Percentiles rank a stretch among this genome's conserved stretches.
These are phyloP conservation scores for Ypsolopha sequella DNA, from an alignment of 2,888 invertebrate genomes.

Conservation along the genomic window DNA sequence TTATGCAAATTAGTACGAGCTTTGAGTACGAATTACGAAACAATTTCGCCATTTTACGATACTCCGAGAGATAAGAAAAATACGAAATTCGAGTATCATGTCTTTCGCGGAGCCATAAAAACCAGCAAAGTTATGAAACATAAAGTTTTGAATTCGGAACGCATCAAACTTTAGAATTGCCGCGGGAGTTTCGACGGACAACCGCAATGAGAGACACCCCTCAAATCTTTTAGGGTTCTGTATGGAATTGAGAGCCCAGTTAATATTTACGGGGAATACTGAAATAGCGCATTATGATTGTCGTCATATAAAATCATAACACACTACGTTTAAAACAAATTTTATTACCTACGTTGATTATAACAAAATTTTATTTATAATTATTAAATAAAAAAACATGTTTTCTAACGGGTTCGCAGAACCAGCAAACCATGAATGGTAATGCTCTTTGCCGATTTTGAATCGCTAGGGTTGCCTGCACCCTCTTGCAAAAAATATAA, in stretches of 20 bases:
- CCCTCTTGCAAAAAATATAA: slow-evolving; percentile 44
- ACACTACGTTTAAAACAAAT: too few species aligned
- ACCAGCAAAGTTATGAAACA: background rate
- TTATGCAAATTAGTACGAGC: too few species aligned
- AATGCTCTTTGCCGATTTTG: background rate
- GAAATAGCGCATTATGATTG: too few species aligned
- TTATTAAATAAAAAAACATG: too few species aligned
- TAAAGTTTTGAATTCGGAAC: background rate
- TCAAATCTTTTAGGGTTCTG: background rate
- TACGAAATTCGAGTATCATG: background rate
- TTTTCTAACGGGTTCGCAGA: too few species aligned
- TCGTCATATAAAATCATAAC: too few species aligned
- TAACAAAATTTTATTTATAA: too few species aligned
- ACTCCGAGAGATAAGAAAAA: background rate
- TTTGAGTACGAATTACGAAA: too few species aligned
- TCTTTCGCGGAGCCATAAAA: background rate
- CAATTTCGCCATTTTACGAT: background rate
- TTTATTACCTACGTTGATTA: too few species aligned
- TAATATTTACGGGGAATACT: too few species aligned
- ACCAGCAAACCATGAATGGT: too few species aligned
- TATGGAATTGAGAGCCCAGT: too few species aligned
- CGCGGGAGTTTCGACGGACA: slow-evolving; percentile 9
- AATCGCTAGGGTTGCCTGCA: slow-evolving; percentile 23
- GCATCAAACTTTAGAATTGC: slow-evolving; percentile 7
- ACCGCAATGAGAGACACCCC: slow-evolving; percentile 24